phyloP scores from a whole-genome alignment of 2,888 invertebrate species.

The Spodoptera littoralis region DNA sequence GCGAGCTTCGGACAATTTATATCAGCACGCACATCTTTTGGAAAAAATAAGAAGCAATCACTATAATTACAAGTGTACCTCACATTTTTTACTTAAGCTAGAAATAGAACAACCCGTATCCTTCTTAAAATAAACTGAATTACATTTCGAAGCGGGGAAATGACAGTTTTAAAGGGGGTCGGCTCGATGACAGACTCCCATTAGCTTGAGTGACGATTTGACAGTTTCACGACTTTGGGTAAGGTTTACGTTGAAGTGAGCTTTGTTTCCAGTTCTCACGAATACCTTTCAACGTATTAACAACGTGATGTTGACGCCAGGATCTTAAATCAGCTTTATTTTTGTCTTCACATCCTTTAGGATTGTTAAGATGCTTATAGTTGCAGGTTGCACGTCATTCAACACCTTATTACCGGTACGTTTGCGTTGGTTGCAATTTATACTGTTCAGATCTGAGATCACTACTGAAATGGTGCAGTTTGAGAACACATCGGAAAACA shows the following conservation, averaged over 20 bases:
- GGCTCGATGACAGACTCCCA: slow-evolving; percentile 82
- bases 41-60: slow-evolving; percentile 33
- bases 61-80: slow-evolving; percentile 32
- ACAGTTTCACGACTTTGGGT: slow-evolving; percentile 74
- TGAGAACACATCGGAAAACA: too few species aligned
- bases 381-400: slow-evolving; percentile 26
- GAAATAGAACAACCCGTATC: slow-evolving; percentile 62
- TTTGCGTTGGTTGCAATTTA: too few species aligned
- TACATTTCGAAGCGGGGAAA: slow-evolving; percentile 77
- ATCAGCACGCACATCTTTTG: background rate
- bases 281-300: slow-evolving; percentile 73
- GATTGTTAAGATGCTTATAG: slow-evolving; percentile 41
- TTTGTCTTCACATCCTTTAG: slow-evolving; percentile 54
- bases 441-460: too few species aligned
- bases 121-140: slow-evolving; percentile 63
- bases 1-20: slow-evolving; percentile 10
- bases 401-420: background rate
- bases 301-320: slow-evolving; percentile 59
- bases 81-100: slow-evolving; percentile 38
- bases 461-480: too few species aligned
- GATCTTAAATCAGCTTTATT: slow-evolving; percentile 47
- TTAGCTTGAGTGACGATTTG: slow-evolving; percentile 83
- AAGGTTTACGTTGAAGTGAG: slow-evolving; percentile 70
- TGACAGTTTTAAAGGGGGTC: slow-evolving; percentile 81
- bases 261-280: slow-evolving; percentile 78